Conservation (phyloP, 2,797 vertebrate genomes). For the Streptopelia turtur region DNA sequence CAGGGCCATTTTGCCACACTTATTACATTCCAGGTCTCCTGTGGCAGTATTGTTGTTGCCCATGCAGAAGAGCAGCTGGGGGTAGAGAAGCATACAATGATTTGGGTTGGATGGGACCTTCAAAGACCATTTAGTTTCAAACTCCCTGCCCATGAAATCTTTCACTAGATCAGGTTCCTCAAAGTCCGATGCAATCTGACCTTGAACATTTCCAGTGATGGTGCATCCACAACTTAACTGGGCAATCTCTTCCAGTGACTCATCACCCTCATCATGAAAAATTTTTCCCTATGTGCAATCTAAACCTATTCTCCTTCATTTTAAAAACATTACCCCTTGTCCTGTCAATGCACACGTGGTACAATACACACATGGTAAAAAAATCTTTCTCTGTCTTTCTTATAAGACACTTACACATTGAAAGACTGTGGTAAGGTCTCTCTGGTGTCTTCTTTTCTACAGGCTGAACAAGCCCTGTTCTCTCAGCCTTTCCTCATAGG, state of each 20-base stretch:
- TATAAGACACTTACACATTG: too few species aligned
- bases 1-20: background rate
- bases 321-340: too few species aligned
- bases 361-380: too few species aligned
- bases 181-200: background rate
- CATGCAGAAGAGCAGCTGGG: background rate
- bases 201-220: background rate
- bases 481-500: too few species aligned
- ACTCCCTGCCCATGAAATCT: too few species aligned
- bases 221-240: background rate
- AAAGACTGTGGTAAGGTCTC: too few species aligned
- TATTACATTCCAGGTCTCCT: background rate
- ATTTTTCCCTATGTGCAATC: too few species aligned
- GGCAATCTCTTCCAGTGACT: background rate
- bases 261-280: background rate
- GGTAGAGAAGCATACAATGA: background rate
- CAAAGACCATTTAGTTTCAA: background rate
- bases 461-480: too few species aligned
- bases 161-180: background rate
- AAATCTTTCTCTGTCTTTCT: too few species aligned
- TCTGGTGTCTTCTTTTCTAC: too few species aligned
- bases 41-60: background rate
- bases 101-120: background rate
- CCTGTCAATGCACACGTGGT: too few species aligned
- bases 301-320: too few species aligned